A percentile compares a stretch with the other conserved stretches of the same genome.
Conservation (phyloP, 2,797 vertebrate genomes). For the Labeo calbasu region DNA sequence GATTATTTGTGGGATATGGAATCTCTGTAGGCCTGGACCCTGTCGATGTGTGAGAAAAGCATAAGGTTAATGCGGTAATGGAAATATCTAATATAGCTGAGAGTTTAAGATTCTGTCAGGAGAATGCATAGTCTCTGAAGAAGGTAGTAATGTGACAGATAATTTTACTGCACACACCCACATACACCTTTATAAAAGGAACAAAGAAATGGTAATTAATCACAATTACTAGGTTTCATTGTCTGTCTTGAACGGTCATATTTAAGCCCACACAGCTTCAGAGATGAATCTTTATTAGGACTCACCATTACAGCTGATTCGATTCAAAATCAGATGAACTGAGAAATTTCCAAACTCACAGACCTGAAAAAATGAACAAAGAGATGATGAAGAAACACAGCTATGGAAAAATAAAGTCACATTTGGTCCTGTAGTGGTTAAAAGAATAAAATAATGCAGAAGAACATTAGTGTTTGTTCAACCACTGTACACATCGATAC, state of each 20-base stretch:
- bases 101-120: neutral
- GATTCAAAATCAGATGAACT: constrained; percentile 74
- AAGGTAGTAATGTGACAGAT: constrained; percentile 13
- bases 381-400: constrained; percentile 36
- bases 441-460: neutral
- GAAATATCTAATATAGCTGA: constrained; percentile 21
- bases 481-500: too few species aligned
- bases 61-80: neutral
- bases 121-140: neutral
- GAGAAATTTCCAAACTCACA: constrained; percentile 81
- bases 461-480: too few species aligned
- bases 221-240: constrained; percentile 4
- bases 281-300: constrained; percentile 1
- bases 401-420: constrained; percentile 15
- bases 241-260: neutral
- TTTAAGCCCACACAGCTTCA: neutral
- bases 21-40: constrained; percentile 75
- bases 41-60: constrained; percentile 51
- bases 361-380: constrained; percentile 64
- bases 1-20: constrained; percentile 78
- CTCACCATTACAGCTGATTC: constrained; percentile 75
- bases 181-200: constrained; percentile 3
- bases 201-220: constrained; percentile 27
- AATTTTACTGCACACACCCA: neutral
- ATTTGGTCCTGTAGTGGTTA: too few species aligned